A percentile compares a stretch with the other conserved stretches of the same genome.
Evolutionary conservation across 2,113 vertebrate species (phyloP).

Genomic region (Mustela nigripes): DNA sequence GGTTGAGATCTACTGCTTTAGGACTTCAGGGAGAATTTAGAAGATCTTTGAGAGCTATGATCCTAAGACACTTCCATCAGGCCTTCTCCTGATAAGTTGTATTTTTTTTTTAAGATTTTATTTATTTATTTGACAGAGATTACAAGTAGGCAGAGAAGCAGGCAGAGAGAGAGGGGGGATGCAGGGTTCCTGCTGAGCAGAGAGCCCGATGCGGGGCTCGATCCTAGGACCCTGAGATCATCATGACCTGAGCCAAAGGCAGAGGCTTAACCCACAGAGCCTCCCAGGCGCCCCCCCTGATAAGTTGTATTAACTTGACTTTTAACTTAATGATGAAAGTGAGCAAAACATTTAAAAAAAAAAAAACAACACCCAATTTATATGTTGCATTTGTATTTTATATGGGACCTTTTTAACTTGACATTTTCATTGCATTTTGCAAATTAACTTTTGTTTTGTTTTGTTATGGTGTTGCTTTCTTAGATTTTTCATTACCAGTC

Average conservation of each 20-base stretch:
- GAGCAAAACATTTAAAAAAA: not conserved
- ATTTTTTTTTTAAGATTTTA: not conserved
- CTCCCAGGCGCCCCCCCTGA: not conserved
- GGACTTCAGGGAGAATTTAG: not conserved
- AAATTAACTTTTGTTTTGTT: not conserved
- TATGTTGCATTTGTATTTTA: not conserved
- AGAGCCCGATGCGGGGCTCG: no score
- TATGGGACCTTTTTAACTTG: not conserved
- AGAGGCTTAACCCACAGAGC: no score
- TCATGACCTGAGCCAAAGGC: no score
- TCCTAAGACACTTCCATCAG: not conserved
- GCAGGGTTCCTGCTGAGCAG: no score
- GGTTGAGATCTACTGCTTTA: not conserved
- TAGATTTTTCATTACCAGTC: slow-evolving; percentile 96
- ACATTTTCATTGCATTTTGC: not conserved
- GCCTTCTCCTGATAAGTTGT: slow-evolving; percentile 1
- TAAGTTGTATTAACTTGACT: not conserved
- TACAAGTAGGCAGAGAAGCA: no score
- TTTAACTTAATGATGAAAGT: not conserved
- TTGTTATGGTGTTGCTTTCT: not conserved
- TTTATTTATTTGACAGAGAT: no score
- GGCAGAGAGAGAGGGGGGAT: no score
- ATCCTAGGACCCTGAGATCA: no score
- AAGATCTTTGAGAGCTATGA: not conserved
- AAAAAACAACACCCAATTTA: not conserved